Conservation (phyloP, 1,140 invertebrate species). For the Pseudachorutes palmiensis region DNA sequence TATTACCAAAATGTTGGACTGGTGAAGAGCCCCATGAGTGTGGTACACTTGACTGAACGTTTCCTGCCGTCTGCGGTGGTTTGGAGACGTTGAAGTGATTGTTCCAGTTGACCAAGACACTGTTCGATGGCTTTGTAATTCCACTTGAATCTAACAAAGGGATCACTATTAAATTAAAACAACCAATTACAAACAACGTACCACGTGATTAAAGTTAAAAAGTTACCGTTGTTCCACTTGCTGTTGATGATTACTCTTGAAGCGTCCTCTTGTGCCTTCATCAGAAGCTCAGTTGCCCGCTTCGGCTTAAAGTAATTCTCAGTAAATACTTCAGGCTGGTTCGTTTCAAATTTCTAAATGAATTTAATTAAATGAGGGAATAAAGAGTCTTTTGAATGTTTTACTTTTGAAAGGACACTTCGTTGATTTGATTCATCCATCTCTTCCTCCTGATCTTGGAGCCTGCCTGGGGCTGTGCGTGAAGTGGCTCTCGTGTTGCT, state of each 20-base stretch:
- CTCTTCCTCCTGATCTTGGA: conserved; percentile 42
- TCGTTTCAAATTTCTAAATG: conserved; percentile 51
- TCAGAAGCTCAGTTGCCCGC: conserved; percentile 52
- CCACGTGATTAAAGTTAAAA: not conserved
- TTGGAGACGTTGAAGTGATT: conserved; percentile 32
- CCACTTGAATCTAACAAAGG: conserved; percentile 24
- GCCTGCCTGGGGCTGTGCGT: conserved; percentile 46
- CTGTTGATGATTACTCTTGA: conserved; percentile 48
- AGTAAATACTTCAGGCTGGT: conserved; percentile 56
- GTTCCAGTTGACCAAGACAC: conserved; percentile 31
- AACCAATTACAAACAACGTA: too few species aligned
- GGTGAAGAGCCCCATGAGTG: conserved; percentile 36
- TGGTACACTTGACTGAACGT: conserved; percentile 13
- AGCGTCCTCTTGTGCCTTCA: conserved; percentile 46
- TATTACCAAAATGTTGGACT: conserved; percentile 29
- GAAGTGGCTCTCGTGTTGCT: conserved; percentile 39
- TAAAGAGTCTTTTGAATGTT: not conserved
- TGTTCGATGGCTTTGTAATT: conserved; percentile 23
- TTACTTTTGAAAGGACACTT: conserved; percentile 43
- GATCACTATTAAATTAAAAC: not conserved
- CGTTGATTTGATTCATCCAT: conserved; percentile 42
- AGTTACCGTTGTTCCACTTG: conserved; percentile 1
- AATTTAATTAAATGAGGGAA: not conserved
- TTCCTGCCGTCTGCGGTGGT: not conserved
- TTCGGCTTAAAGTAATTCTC: conserved; percentile 62